A percentile compares a stretch with the other conserved stretches of the same genome.
Conservation (phyloP, 1,140 invertebrate species). For the Cydia fagiglandana region DNA sequence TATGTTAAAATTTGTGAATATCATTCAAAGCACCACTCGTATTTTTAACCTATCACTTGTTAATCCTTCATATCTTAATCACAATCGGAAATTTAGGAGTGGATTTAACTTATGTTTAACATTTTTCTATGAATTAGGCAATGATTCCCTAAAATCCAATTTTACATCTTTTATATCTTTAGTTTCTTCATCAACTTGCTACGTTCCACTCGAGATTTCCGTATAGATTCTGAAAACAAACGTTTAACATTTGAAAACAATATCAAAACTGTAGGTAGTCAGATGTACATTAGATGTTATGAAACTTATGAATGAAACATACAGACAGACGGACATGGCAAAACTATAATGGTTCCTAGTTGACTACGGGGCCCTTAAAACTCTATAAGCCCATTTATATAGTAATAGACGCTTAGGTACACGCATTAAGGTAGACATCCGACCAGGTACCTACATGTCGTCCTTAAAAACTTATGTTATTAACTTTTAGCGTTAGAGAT, state of each 20-base stretch:
- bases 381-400: too few relatives aligned
- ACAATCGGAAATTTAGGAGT: background rate
- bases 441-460: too few relatives aligned
- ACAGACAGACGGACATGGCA: too few relatives aligned
- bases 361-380: too few relatives aligned
- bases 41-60: background rate
- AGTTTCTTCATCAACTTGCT: background rate
- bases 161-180: background rate
- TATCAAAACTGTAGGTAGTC: too few relatives aligned
- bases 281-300: too few relatives aligned
- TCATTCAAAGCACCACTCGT: slow-evolving; percentile 26
- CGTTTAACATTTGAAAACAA: background rate
- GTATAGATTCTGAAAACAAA: background rate
- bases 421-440: too few relatives aligned
- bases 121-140: background rate
- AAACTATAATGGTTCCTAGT: too few relatives aligned
- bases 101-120: background rate
- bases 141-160: background rate
- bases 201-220: background rate
- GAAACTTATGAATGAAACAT: too few relatives aligned
- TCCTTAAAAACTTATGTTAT: too few relatives aligned
- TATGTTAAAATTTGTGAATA: slow-evolving; percentile 34
- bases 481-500: too few relatives aligned
- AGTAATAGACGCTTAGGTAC: too few relatives aligned
- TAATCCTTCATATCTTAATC: background rate